Percentiles rank a stretch among this genome's conserved stretches.
These are phyloP conservation scores for Sebastes reedi DNA, from an alignment of 2,797 vertebrate species.

Conservation along the genomic window DNA sequence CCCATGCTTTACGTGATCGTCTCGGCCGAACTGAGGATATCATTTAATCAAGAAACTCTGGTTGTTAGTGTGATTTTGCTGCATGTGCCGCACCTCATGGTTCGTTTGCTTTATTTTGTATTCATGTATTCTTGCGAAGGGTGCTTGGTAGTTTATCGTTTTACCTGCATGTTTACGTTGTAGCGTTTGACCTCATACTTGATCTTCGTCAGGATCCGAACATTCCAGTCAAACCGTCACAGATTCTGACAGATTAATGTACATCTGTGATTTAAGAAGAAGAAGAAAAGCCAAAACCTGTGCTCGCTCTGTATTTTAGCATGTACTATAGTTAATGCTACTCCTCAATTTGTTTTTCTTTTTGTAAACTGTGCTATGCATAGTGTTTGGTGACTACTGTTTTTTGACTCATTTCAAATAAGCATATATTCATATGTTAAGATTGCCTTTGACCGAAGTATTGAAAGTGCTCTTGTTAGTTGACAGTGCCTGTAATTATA, in stretches of 20 bases:
- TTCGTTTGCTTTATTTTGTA: slow-evolving; percentile 2
- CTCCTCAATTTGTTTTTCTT: background rate
- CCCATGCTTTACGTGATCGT: background rate
- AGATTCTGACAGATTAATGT: background rate
- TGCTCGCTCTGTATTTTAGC: slow-evolving; percentile 32
- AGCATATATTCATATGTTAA: slow-evolving; percentile 13
- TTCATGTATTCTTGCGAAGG: background rate
- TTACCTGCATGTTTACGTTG: slow-evolving; percentile 13
- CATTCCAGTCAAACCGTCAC: slow-evolving; percentile 41
- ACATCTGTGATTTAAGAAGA: background rate
- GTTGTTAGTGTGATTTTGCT: slow-evolving; percentile 1
- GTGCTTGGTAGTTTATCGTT: background rate
- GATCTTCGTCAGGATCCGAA: slow-evolving; percentile 9
- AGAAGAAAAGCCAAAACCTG: slow-evolving; percentile 7
- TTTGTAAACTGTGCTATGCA: slow-evolving; percentile 44
- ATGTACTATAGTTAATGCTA: slow-evolving; percentile 21
- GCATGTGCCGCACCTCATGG: background rate
- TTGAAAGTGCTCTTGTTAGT: slow-evolving; percentile 73
- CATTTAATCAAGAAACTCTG: background rate
- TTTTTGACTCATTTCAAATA: slow-evolving; percentile 12
- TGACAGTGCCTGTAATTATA: slow-evolving; percentile 55
- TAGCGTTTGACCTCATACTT: slow-evolving; percentile 1
- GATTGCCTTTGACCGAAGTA: slow-evolving; percentile 53
- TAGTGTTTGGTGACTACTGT: slow-evolving; percentile 42
- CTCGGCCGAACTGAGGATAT: background rate